These are phyloP conservation scores for Coregonus suidteri DNA, from an alignment of 2,797 vertebrate genomes.

Conservation along the genomic window DNA sequence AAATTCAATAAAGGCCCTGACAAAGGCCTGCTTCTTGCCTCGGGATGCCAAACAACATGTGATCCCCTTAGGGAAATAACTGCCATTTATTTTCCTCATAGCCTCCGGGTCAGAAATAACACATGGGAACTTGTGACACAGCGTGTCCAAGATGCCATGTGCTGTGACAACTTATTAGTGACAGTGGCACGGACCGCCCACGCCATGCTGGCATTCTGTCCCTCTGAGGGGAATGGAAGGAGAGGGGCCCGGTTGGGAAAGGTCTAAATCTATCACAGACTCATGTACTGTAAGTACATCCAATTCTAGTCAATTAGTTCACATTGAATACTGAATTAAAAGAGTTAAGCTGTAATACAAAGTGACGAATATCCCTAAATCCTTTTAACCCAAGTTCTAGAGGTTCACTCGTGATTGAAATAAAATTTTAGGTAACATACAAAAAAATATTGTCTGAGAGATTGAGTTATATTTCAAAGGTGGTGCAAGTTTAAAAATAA, in stretches of 20 bases:
- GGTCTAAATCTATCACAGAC: constrained; percentile 5
- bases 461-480: neutral
- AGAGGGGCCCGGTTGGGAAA: neutral
- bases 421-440: neutral
- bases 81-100: constrained; percentile 52
- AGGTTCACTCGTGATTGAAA: constrained; percentile 6
- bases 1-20: constrained; percentile 77
- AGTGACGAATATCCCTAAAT: constrained; percentile 5
- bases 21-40: constrained; percentile 73
- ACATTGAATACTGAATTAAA: neutral
- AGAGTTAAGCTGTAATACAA: neutral
- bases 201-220: constrained; percentile 30
- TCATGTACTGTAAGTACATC: constrained; percentile 9
- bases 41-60: constrained; percentile 76
- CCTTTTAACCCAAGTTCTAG: constrained; percentile 5
- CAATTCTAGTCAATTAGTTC: neutral
- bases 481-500: neutral
- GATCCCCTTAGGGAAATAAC: constrained; percentile 68
- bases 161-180: constrained; percentile 46
- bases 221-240: constrained; percentile 6
- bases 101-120: constrained; percentile 66
- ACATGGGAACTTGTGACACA: constrained; percentile 61
- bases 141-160: constrained; percentile 54
- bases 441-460: neutral
- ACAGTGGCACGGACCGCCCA: constrained; percentile 26